Evolutionary conservation across 2,888 invertebrate species (phyloP), one percentile per base, ranked within the genome.

Genomic region (Epirrita christyi): DNA sequence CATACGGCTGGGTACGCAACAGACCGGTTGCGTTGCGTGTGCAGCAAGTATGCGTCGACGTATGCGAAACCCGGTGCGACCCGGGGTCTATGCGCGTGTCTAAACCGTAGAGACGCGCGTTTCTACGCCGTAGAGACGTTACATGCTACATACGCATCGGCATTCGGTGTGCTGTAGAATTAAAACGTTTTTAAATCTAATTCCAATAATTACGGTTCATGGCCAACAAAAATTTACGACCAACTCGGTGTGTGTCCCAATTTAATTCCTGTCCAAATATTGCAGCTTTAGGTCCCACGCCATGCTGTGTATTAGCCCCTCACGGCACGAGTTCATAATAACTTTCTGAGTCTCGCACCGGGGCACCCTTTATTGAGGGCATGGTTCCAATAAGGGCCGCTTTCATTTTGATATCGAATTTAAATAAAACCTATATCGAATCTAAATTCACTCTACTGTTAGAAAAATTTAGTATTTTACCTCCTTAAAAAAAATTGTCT

Each of bases 261-360:
- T 55, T 37, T 43, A 42, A 63, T 63, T 63, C 59, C 59, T 37
- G 50, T 28, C 42, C 48, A 64, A 66, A 64, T 64, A 66, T 67
- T 62, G 53, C 63, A 32, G 32, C 32, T 9, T 3, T 21, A 32
- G 6, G 32, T 9, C 47, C 8, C 13, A 8, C 37, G 11, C 47
- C 59, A 62, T 63, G 59, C 49, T 62, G 56, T 67, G 59, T 59
- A 64, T 63, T 66, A 61, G 62, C 59, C 37, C 28, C 49, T 43
- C 52, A 46, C 48, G 55, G 49, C 64, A 56, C 49, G 57, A 61
- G 63, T 63, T 66, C 59, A 63, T 64, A 66, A 64, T 63, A 63
- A 66, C 61, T 63, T 61, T 51, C 47, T 44, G 58, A 61, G 51
- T 56, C 55, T 52, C 59, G 37, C 42, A 11, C 51, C 15, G 38